A percentile compares a stretch with the other conserved stretches of the same genome.
Evolutionary conservation across 1,140 invertebrate species (phyloP).

Genomic region (Anastatus disparis): DNA sequence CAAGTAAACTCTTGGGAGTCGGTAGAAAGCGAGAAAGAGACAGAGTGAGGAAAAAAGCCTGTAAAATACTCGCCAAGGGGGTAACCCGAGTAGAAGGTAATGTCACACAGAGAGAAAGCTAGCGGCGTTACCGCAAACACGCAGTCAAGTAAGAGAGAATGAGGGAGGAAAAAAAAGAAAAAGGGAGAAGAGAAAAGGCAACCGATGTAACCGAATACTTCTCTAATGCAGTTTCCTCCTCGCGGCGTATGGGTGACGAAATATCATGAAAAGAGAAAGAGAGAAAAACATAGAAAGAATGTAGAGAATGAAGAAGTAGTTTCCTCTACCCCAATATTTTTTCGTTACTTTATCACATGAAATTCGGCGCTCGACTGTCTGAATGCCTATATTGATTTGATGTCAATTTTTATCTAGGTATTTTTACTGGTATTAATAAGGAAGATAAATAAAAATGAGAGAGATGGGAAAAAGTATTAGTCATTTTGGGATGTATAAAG

Average conservation of each 20-base stretch:
- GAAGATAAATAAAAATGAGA: too few species aligned
- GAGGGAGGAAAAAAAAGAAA: too few species aligned
- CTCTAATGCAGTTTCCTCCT: constrained; percentile 40
- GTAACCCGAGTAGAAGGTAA: constrained; percentile 28
- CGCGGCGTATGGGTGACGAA: constrained; percentile 21
- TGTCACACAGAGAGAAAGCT: not conserved
- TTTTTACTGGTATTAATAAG: constrained; percentile 16
- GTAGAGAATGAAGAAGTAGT: too few species aligned
- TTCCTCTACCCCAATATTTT: not conserved
- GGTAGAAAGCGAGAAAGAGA: not conserved
- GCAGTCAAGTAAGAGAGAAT: too few species aligned
- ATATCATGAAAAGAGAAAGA: too few species aligned
- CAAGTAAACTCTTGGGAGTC: too few species aligned
- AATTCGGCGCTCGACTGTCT: not conserved
- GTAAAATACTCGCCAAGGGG: not conserved
- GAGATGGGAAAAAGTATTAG: not conserved
- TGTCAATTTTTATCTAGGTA: not conserved
- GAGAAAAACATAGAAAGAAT: too few species aligned
- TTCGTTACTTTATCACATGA: constrained; percentile 11
- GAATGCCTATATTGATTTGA: constrained; percentile 21
- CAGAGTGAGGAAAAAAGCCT: not conserved
- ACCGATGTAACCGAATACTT: constrained; percentile 39
- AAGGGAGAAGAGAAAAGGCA: too few species aligned
- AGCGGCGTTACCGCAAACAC: constrained; percentile 17
- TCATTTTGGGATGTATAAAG: not conserved